These are phyloP conservation scores for Chionis minor DNA, from an alignment of 2,113 vertebrate species.

Conservation along the genomic window DNA sequence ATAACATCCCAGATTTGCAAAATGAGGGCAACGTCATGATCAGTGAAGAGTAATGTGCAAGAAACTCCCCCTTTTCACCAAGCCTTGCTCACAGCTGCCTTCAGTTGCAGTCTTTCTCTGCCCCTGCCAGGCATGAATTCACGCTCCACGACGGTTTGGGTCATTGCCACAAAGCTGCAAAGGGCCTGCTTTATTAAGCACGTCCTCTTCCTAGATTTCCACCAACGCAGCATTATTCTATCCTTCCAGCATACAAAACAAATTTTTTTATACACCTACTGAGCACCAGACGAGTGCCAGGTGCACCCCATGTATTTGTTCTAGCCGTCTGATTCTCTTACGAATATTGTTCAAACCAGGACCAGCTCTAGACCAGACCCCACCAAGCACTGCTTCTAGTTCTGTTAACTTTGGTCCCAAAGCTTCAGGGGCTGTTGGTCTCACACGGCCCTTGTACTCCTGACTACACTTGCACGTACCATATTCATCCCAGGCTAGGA, in stretches of 20 bases:
- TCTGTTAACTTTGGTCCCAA: background rate
- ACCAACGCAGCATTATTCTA: background rate
- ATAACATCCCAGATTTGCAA: background rate
- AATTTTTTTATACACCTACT: background rate
- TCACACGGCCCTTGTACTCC: background rate
- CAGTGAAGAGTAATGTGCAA: background rate
- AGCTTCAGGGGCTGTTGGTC: background rate
- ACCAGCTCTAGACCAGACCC: background rate
- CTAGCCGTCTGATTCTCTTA: background rate
- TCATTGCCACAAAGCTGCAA: background rate
- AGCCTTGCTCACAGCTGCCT: background rate
- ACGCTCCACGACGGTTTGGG: background rate
- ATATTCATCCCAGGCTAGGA: background rate
- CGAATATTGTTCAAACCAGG: background rate
- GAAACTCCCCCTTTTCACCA: background rate
- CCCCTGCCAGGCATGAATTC: background rate
- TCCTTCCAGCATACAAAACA: background rate
- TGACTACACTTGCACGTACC: accelerated
- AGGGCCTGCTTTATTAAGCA: background rate
- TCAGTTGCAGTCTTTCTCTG: background rate
- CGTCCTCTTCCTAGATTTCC: background rate
- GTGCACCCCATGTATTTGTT: background rate
- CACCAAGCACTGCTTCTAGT: background rate
- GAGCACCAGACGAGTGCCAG: background rate
- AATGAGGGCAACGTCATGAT: background rate